Evolutionary conservation across 2,113 vertebrate genomes (phyloP).

Genomic region (Eurypyga helias): DNA sequence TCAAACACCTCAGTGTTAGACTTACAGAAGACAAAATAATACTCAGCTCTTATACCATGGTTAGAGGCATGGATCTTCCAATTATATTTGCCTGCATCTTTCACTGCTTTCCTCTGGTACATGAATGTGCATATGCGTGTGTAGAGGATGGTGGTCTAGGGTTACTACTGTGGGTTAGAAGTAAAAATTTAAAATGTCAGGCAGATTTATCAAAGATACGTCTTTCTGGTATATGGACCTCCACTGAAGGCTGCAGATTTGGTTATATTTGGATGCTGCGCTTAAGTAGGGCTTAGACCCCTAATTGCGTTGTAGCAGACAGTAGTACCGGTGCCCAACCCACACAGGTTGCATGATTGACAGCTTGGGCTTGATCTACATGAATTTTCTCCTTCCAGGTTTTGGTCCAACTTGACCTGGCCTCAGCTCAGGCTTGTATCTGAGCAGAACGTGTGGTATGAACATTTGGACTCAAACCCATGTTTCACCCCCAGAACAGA

Average conservation of each 20-base stretch:
- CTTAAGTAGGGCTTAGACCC: neutral
- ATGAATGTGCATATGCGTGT: rapidly evolving
- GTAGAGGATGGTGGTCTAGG: rapidly evolving
- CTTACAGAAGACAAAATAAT: neutral
- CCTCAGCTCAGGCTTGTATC: rapidly evolving
- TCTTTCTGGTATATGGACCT: neutral
- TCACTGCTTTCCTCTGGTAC: neutral
- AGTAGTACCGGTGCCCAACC: neutral
- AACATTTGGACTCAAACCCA: neutral
- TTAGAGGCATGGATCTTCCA: neutral
- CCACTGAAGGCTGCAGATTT: neutral
- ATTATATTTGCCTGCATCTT: neutral
- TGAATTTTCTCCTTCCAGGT: neutral
- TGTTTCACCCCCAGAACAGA: neutral
- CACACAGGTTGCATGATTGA: neutral
- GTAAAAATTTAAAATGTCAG: neutral
- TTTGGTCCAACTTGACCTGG: neutral
- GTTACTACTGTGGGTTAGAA: neutral
- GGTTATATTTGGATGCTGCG: neutral
- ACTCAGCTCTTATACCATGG: rapidly evolving
- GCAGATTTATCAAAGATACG: neutral
- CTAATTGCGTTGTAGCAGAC: neutral
- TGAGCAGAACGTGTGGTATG: rapidly evolving
- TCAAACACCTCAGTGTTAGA: neutral
- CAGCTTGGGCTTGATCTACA: neutral